phyloP scores from a whole-genome alignment of 2,888 invertebrate species.

The Caenorhabditis panamensis region DNA sequence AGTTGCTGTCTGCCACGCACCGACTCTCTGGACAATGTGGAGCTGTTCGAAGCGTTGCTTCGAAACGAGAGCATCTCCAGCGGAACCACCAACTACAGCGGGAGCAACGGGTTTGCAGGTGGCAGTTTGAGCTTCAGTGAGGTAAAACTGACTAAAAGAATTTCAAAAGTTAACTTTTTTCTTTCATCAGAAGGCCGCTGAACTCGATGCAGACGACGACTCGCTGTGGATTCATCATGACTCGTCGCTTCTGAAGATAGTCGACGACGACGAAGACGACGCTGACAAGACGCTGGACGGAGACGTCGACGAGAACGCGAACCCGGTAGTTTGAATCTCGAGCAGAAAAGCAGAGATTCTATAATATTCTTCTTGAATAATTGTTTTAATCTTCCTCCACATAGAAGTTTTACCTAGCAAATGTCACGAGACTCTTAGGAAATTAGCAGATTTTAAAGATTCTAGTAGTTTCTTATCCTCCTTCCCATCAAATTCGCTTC shows the following conservation, averaged over 20 bases:
- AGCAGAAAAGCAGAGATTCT: neutral
- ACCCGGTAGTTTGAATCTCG: slow-evolving; percentile 20
- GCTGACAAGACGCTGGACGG: neutral
- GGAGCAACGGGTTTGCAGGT: neutral
- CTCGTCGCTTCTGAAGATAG: slow-evolving; percentile 41
- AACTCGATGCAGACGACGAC: slow-evolving; percentile 40
- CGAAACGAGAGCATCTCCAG: slow-evolving; percentile 21
- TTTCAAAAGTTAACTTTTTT: too few relatives aligned
- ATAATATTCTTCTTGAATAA: too few relatives aligned
- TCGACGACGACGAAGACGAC: slow-evolving; percentile 37
- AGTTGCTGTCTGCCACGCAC: slow-evolving; percentile 53
- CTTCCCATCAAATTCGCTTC: too few relatives aligned
- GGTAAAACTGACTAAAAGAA: neutral
- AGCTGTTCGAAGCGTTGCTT: slow-evolving; percentile 46
- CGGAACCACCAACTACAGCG: neutral
- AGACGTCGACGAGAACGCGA: slow-evolving; percentile 27
- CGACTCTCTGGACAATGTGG: slow-evolving; percentile 45
- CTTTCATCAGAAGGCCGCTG: slow-evolving; percentile 1
- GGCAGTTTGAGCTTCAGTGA: slow-evolving; percentile 2
- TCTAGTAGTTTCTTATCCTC: too few relatives aligned
- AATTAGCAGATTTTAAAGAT: too few relatives aligned
- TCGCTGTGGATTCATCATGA: slow-evolving; percentile 46
- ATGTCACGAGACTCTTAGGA: too few relatives aligned
- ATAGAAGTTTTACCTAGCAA: too few relatives aligned
- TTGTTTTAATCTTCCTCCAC: too few relatives aligned